phyloP scores from a whole-genome alignment of 2,888 invertebrate species.

The Amphipyra berbera region DNA sequence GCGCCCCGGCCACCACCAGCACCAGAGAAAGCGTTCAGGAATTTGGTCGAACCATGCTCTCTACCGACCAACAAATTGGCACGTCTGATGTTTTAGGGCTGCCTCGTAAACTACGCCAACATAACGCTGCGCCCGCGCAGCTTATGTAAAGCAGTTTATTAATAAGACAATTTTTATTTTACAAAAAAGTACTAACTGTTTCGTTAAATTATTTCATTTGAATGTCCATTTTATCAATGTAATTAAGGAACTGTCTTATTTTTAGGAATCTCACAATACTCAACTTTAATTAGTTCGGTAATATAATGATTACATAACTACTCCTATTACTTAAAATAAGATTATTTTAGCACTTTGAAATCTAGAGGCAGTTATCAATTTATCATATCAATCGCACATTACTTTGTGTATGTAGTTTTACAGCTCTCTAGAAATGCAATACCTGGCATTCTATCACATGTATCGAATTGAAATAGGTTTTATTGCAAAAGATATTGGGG shows the following conservation, averaged over 20 bases:
- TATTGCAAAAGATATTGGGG: constrained; percentile 78
- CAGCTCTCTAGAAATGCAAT: constrained; percentile 87
- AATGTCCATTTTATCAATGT: no score
- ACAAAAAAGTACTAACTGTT: no score
- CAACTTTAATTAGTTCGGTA: constrained; percentile 12
- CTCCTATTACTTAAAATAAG: constrained; percentile 7
- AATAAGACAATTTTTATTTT: no score
- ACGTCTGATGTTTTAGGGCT: constrained; percentile 60
- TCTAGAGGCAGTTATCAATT: constrained; percentile 65
- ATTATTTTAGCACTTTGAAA: constrained; percentile 31
- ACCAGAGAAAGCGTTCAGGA: constrained; percentile 88
- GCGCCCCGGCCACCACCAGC: constrained; percentile 63
- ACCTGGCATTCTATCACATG: constrained; percentile 73
- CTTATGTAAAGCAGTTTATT: constrained; percentile 5
- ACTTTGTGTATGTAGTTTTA: constrained; percentile 74
- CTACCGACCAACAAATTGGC: constrained; percentile 65
- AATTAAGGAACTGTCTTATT: background rate
- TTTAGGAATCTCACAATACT: constrained; percentile 14
- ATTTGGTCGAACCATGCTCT: constrained; percentile 81
- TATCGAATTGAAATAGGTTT: constrained; percentile 79
- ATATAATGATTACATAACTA: constrained; percentile 18
- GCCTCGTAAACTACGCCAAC: constrained; percentile 25
- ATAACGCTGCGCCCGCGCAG: background rate
- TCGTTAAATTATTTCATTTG: no score
- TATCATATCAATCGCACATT: constrained; percentile 74